Base-by-base conservation (phyloP, 2,113 vertebrate species). In the Erpornis zantholeuca region DNA sequence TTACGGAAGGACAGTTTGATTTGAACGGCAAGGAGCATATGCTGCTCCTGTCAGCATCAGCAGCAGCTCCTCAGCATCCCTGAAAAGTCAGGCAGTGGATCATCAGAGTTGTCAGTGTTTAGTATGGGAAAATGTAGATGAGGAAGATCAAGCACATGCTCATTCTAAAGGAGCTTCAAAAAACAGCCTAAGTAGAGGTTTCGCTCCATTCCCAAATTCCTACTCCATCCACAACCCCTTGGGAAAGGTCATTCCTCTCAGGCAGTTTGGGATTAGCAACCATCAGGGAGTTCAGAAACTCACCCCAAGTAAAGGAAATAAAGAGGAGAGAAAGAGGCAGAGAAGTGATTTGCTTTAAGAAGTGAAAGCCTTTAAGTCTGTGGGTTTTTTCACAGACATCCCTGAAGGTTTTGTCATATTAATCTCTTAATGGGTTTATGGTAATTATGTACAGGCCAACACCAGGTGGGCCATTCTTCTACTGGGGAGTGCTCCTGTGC, bases 381-480 rank as follows among this genome's bases (percentile, higher is more conserved):
- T 60, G 82, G 53, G 19, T 25, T 93, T 87, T 88, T 82, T 65
- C 63, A 68, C 15, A 64, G 88, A 52, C 1, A 0, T 77, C 72
- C 82, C 73, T 68, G 28, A 88, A 84, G 88, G 72, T 90, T 95
- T 82, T 93, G 90, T 88, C 65, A 82, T 69, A 88, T 75, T 93
- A 90, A 97, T 93, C 93, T 92, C 82, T 92, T 92, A 97, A 96
- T 86, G 90, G 53, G 72, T 90, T 96, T 95, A 95, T 72, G 25
- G 77, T 83, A 94, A 92, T 69, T 92, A 78, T 61, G 61, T 29
- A 78, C 60, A 69, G 2, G 18, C 76, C 76, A 88, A 52, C 60
- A 63, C 4, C 0, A 0, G 70, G 68, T 11, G 1, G 53, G 72
- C 14, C 7, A 77, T 33, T 38, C 85, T 77, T 56, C 35, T 83